Evolutionary conservation across 35 echinoderm and acorn worm genomes (phyloP), one percentile per base, ranked within the genome.

Genomic region (Stichopus chloronotus): DNA sequence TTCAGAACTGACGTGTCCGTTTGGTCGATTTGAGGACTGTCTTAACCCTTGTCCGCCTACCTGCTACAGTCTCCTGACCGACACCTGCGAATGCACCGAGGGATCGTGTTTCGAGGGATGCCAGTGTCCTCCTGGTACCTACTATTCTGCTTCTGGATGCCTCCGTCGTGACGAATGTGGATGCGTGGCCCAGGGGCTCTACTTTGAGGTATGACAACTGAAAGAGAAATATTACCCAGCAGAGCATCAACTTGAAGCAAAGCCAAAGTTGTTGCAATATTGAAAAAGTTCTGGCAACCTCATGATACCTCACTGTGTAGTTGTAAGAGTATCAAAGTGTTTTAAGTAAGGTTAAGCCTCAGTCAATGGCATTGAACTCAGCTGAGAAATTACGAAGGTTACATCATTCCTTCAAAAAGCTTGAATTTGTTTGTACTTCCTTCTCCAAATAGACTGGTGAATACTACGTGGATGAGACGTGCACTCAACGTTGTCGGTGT

Each of bases 41-140:
- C 19, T 52, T 5, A 55, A 77, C 63, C 76, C 90, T 17, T 91
- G 90, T 79, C 71, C 69, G 5, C 5, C 14, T n/a, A 78, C 90
- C 58, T 91, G 90, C 53, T 91, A 91, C 11, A 52, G 56, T 54
- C n/a, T 59, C 53, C 72, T 91, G 4, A 91, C 69, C 14, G 24
- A 53, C 53, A 91, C 55, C 43, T 91, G 90, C 19, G 61, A 71
- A 52, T 91, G 90, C 54, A 77, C 55, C 5, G 90, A 58, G 10
- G 71, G 90, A 19, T 13, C 90, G 23, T 57, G 90, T 9, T 89
- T 89, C 58, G 90, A 91, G 19, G 90, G 90, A 79, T 91, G 90
- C 30, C 71, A 91, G 65, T 91, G 90, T 52, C 71, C 69, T 12
- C 54, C 53, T 6, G 72, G 90, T 16, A 10, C 8, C 7, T 91